A percentile compares a stretch with the other conserved stretches of the same genome.
Evolutionary conservation across 1,140 invertebrate genomes (phyloP).

Genomic region (Heterodera schachtii): DNA sequence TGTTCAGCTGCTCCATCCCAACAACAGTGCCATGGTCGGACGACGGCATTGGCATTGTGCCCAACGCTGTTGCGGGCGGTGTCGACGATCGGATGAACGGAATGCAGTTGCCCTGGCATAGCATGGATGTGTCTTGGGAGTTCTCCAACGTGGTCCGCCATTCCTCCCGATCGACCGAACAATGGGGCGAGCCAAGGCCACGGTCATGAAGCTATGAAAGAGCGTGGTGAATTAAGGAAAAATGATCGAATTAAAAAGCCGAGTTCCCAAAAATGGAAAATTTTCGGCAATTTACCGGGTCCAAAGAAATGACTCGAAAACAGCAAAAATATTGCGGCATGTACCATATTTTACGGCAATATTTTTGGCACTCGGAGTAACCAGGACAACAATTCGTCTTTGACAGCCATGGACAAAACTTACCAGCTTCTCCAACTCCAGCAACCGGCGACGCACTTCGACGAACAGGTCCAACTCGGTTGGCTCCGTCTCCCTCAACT

Average conservation of each 20-base stretch:
- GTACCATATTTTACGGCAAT: no score
- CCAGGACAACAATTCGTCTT: no score
- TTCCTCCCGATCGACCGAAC: conserved; percentile 15
- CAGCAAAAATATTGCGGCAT: not conserved
- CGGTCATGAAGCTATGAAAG: conserved; percentile 11
- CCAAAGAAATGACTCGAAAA: not conserved
- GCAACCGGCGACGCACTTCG: conserved; percentile 15
- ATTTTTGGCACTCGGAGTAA: no score
- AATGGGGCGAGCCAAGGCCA: conserved; percentile 7
- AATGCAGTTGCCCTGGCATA: conserved; percentile 21
- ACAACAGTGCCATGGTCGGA: not conserved
- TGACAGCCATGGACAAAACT: no score
- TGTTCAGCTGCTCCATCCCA: not conserved
- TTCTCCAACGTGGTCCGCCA: conserved; percentile 18
- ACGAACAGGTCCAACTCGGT: not conserved
- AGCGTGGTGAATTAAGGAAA: not conserved
- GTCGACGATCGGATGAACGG: not conserved
- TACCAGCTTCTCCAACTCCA: conserved; percentile 30
- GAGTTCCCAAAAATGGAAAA: not conserved
- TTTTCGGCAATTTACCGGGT: not conserved
- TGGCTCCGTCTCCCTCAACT: not conserved
- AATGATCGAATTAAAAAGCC: no score
- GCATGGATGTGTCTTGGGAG: conserved; percentile 22
- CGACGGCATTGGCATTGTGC: not conserved
- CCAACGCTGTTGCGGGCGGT: no score